Conservation (phyloP, 2,113 vertebrate species). For the Antechinus stuartii region DNA sequence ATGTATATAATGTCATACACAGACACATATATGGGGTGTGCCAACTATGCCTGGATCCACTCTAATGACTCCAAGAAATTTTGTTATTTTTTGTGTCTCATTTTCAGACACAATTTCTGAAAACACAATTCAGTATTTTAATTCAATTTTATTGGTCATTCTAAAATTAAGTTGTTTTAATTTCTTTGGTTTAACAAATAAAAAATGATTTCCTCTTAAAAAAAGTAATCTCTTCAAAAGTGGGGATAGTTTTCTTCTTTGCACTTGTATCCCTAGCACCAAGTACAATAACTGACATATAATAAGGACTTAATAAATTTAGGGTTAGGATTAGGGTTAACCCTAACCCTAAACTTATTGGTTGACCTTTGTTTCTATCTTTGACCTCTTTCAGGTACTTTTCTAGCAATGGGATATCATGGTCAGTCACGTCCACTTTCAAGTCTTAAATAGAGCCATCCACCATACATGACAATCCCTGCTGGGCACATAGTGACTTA, state of each 20-base stretch:
- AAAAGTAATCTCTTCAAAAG: not conserved
- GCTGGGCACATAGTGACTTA: not conserved
- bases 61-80: conserved; percentile 8
- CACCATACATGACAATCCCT: not conserved
- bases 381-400: not conserved
- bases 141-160: not conserved
- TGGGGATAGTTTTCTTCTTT: not conserved
- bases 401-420: not conserved
- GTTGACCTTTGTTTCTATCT: not conserved
- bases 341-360: not conserved
- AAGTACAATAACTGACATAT: not conserved
- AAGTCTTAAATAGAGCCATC: not conserved
- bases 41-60: not conserved
- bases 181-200: not conserved
- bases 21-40: not conserved
- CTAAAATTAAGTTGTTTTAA: not conserved
- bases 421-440: not conserved
- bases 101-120: not conserved
- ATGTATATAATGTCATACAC: not conserved
- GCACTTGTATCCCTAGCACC: not conserved
- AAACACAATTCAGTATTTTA: not conserved
- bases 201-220: not conserved
- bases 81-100: not conserved
- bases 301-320: not conserved
- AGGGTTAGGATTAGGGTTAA: no score